These are phyloP conservation scores for Plutella xylostella DNA, from an alignment of 2,888 invertebrate genomes.

Conservation along the genomic window DNA sequence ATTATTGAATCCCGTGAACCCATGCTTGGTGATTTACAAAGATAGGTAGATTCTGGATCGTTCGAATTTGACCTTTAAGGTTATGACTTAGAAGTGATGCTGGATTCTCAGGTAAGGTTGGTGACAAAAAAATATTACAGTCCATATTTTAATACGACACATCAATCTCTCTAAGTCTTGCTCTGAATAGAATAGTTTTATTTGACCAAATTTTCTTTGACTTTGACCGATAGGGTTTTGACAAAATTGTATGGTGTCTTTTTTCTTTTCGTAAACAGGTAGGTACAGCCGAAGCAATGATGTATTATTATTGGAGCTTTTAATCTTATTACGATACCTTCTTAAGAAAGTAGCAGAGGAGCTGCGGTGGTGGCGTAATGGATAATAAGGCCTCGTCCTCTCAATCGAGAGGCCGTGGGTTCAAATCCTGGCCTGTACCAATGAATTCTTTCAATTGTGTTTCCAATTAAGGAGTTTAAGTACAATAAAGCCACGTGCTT, in stretches of 20 bases:
- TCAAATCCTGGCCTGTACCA: too few species aligned
- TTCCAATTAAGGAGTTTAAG: too few species aligned
- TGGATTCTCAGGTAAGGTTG: constrained; percentile 11
- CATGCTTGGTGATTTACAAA: constrained; percentile 2
- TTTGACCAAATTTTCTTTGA: background rate
- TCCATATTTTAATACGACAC: constrained; percentile 45
- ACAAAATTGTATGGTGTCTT: background rate
- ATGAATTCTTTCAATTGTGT: too few species aligned
- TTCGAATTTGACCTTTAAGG: background rate
- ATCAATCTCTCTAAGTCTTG: constrained; percentile 50
- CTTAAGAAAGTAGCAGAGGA: too few species aligned
- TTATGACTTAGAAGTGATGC: background rate
- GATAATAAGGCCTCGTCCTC: too few species aligned
- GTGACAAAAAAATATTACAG: constrained; percentile 33
- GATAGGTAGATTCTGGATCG: background rate
- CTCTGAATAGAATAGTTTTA: constrained; percentile 43
- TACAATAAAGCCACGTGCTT: too few species aligned
- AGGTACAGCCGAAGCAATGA: too few species aligned
- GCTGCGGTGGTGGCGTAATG: too few species aligned
- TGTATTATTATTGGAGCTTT: too few species aligned
- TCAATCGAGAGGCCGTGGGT: too few species aligned
- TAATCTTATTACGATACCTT: too few species aligned
- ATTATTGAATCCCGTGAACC: background rate
- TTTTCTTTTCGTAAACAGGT: background rate
- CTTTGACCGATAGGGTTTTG: background rate